Evolutionary conservation across 2,888 invertebrate species (phyloP).

Genomic region (Drosophila lacicola): DNA sequence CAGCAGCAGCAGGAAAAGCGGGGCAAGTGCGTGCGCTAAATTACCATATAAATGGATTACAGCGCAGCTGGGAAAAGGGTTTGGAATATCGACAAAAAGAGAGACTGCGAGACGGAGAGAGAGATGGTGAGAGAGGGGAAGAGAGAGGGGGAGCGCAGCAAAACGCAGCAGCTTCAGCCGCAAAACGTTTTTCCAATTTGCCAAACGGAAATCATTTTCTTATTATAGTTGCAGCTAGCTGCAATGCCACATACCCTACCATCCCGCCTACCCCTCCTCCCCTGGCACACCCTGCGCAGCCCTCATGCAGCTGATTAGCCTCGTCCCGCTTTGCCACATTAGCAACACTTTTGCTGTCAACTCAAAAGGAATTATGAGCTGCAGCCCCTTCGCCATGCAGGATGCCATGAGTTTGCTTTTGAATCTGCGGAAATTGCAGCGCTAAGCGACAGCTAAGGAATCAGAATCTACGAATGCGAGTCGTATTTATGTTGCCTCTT

Average conservation of each 20-base stretch:
- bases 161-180: conserved; percentile 35
- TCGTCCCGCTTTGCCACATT: conserved; percentile 62
- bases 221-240: conserved; percentile 78
- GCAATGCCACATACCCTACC: conserved; percentile 23
- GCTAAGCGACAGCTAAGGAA: conserved; percentile 35
- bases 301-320: conserved; percentile 67
- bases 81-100: conserved; percentile 28
- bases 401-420: conserved; percentile 48
- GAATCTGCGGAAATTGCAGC: conserved; percentile 52
- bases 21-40: conserved; percentile 45
- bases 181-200: conserved; percentile 82
- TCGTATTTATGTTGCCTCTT: conserved; percentile 8
- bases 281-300: neutral
- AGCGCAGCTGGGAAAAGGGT: conserved; percentile 38
- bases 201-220: conserved; percentile 83
- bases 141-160: neutral
- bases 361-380: conserved; percentile 66
- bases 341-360: conserved; percentile 73
- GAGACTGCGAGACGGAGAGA: neutral
- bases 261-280: neutral
- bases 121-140: neutral
- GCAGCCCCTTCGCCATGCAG: conserved; percentile 26
- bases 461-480: conserved; percentile 18
- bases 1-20: conserved; percentile 12
- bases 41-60: conserved; percentile 80